Percentiles rank a stretch among this genome's conserved stretches.
Conservation (phyloP, 2,113 vertebrate genomes). For the Callithrix jacchus region DNA sequence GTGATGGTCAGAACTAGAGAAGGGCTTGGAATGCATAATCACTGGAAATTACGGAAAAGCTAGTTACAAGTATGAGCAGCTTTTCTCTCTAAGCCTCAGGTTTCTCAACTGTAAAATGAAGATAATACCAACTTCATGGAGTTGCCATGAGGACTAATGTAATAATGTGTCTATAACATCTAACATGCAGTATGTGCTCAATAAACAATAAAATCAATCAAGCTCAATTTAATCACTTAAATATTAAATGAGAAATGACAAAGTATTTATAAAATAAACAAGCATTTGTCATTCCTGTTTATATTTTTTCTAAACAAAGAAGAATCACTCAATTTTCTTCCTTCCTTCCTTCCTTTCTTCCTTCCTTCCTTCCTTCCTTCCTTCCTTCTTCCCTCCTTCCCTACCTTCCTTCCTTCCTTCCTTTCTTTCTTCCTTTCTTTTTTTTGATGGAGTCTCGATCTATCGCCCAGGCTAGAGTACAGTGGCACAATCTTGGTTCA, state of each 20-base stretch:
- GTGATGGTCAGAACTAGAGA: neutral
- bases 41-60: neutral
- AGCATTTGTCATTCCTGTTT: neutral
- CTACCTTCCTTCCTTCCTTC: too few species aligned
- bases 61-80: neutral
- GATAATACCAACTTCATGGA: neutral
- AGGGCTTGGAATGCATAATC: neutral
- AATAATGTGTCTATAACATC: neutral
- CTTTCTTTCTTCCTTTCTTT: too few species aligned
- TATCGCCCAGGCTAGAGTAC: too few species aligned
- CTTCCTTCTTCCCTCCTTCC: too few species aligned
- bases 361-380: too few species aligned
- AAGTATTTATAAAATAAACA: neutral
- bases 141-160: neutral
- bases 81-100: neutral
- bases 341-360: too few species aligned
- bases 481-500: too few species aligned
- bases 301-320: conserved; percentile 42
- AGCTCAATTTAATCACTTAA: neutral
- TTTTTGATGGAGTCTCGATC: too few species aligned
- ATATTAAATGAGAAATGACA: neutral
- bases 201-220: neutral
- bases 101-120: conserved; percentile 18
- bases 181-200: neutral
- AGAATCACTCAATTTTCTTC: neutral